phyloP scores from a whole-genome alignment of 2,797 vertebrate species.

The Telmatherina bonti region DNA sequence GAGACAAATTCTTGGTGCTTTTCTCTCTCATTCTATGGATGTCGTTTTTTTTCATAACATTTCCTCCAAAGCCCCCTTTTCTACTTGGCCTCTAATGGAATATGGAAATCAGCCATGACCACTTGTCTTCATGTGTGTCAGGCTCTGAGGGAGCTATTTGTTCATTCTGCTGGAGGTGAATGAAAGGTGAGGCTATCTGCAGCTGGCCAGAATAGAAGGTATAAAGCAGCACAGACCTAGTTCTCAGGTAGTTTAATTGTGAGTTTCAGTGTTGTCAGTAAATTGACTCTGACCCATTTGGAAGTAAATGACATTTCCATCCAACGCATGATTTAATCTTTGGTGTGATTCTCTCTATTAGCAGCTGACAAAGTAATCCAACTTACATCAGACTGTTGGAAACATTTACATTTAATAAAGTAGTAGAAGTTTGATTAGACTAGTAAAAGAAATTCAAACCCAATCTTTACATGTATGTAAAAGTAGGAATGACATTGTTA shows the following conservation, averaged over 20 bases:
- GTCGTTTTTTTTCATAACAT: constrained; percentile 15
- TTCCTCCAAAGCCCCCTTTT: constrained; percentile 46
- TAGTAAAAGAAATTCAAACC: neutral
- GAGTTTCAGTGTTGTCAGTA: constrained; percentile 19
- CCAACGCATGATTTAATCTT: constrained; percentile 1
- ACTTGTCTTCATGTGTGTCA: constrained; percentile 63
- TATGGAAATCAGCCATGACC: constrained; percentile 64
- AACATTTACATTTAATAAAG: constrained; percentile 14
- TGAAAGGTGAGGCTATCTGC: constrained; percentile 68
- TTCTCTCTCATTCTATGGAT: constrained; percentile 17
- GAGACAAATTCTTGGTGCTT: constrained; percentile 25
- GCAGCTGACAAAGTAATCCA: neutral
- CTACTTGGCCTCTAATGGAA: constrained; percentile 57
- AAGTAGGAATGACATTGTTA: constrained; percentile 5
- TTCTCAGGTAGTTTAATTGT: constrained; percentile 49
- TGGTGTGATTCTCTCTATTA: constrained; percentile 1
- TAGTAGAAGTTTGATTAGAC: constrained; percentile 18
- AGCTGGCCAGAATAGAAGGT: constrained; percentile 48
- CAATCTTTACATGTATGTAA: constrained; percentile 8
- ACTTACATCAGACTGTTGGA: neutral
- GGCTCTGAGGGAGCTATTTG: constrained; percentile 58
- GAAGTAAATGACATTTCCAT: constrained; percentile 29
- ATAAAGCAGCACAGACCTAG: constrained; percentile 47
- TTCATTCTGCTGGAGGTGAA: constrained; percentile 60
- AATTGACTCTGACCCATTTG: constrained; percentile 4